Evolutionary conservation across 2,797 vertebrate species (phyloP), one percentile per base, ranked within the genome.

Genomic region (Sebastes oblongus): DNA sequence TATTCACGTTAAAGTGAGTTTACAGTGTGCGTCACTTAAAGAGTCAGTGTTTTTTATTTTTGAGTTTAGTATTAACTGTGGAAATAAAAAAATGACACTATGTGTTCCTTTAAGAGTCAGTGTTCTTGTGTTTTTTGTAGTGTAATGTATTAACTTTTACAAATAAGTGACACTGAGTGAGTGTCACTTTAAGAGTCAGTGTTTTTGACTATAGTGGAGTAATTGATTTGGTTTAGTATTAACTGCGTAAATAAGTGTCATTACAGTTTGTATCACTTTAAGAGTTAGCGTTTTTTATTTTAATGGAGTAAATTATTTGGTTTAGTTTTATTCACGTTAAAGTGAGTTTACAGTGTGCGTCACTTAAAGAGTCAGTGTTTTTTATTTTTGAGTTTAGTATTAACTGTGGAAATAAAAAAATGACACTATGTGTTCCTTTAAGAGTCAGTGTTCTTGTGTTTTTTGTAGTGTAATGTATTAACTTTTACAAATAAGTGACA

Each of bases 191-290:
- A 97, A 96, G 95, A 95, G 88, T 92, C 89, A 88, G 92, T 87
- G 93, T 95, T 95, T 94, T 96, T 96, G 95, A 96, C 96, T 96
- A 96, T 96, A 96, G 94, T 95, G 94, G 94, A 27, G 39, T n/a
- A 7, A 6, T 68, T 54, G 29, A 50, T 72, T 62, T 36, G 18
- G 3, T 29, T 72, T 13, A 7, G 39, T 30, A 13, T 27, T 12
- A 70, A 54, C 30, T 22, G 4, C 10, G 16, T 46, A 25, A 60
- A 62, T 9, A 16, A 4, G n/a, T 36, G 13, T 7, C 6, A 2
- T 65, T 54, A 14, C 20, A 6, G 55, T 30, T 3, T 62, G 14
- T 27, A 18, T 55, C 30, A 8, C 30, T 32, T 32, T 32, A 32
- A 30, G 30, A 8, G 30, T 30, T 30, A 30, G 29, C 7, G 29